These are phyloP conservation scores for Microtus oregoni DNA, from an alignment of 2,113 vertebrate genomes.

Conservation along the genomic window DNA sequence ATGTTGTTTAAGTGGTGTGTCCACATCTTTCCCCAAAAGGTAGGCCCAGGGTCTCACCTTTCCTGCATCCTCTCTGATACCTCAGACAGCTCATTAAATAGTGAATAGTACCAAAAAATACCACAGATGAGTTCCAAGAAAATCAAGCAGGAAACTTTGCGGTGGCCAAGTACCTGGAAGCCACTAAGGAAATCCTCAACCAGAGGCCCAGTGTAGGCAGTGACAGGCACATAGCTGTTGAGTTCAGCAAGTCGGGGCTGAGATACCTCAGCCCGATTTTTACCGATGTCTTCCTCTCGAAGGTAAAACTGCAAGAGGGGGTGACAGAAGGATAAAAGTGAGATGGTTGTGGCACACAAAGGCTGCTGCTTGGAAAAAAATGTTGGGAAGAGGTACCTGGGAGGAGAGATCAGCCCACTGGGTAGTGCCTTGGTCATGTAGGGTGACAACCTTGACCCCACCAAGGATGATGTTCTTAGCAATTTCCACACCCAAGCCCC, in stretches of 20 bases:
- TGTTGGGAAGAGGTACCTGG: constrained; percentile 87
- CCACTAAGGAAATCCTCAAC: constrained; percentile 90
- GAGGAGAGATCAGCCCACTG: constrained; percentile 95
- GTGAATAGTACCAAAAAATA: neutral
- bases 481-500: constrained; percentile 95
- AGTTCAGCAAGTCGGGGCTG: constrained; percentile 93
- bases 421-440: constrained; percentile 92
- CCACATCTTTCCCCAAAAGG: too few species aligned
- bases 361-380: neutral
- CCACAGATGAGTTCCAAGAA: neutral
- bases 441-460: constrained; percentile 93
- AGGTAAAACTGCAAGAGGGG: constrained; percentile 91
- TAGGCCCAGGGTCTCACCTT: neutral
- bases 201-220: constrained; percentile 89
- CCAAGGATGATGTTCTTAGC: constrained; percentile 96
- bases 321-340: neutral
- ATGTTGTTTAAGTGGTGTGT: too few species aligned
- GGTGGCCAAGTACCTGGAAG: constrained; percentile 90
- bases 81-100: neutral
- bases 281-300: constrained; percentile 92
- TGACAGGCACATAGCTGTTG: constrained; percentile 95
- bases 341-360: neutral
- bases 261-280: constrained; percentile 94
- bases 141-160: neutral
- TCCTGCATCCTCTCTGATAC: neutral